Base-by-base conservation (phyloP, 2,797 vertebrate species). In the Mormyrus proboscirostris region DNA sequence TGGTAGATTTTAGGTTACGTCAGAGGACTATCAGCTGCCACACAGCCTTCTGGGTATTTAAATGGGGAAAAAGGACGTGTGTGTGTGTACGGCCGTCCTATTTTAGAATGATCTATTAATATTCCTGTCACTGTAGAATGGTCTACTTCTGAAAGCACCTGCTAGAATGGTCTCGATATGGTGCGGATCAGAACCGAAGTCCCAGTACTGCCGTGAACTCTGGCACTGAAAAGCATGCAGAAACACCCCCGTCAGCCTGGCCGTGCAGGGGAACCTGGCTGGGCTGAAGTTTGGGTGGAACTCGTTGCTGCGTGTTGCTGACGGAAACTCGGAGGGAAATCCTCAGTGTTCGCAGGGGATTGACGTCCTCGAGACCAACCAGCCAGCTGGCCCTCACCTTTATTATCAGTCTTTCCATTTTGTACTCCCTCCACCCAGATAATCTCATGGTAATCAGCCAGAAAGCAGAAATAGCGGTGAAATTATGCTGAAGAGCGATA, bases 121-220 rank as follows among this genome's bases (percentile, higher is more conserved):
- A 76, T 79, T 76, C 62, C 69, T 53, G 87, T 76, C 57, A 62
- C 57, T 88, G 44, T 47, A 33, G 87, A 88, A 76, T 14, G 65
- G 25, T 69, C 59, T 59, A 57, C 51, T 57, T 87, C 16, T 41
- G 33, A 33, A 87, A 87, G 33, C 22, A 59, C 51, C 22, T 51
- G 47, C 12, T 29, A 51, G 83, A 29, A 86, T 50, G 12, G 49
- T 29, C 22, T 86, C 33, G 44, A 9, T 41, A 41, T 79, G 16
- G 73, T 44, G 73, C 2, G 16, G 2, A 9, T 44, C 16, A n/a
- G 73, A 79, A 19, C 29, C 79, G 7, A 50, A 41, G 69, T 88
- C 84, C 85, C 19, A 88, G 88, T n/a, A 79, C 73, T 79, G 41
- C 16, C 2, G 16, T 76, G 38, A 19, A 19, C 69, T 76, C 29